phyloP scores from a whole-genome alignment of 2,113 vertebrate species.

The Ciconia maguari region DNA sequence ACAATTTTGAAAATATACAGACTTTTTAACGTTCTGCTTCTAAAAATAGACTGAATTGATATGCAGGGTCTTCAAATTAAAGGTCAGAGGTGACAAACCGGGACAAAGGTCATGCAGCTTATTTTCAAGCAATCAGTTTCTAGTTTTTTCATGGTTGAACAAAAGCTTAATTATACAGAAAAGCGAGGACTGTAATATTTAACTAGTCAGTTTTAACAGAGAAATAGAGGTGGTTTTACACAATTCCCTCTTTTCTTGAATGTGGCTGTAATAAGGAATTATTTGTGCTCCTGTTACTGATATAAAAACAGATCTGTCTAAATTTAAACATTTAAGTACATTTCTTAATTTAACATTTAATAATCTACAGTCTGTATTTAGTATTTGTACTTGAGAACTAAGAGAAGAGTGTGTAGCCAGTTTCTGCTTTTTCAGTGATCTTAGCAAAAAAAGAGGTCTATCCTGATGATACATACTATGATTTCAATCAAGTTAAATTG shows the following conservation, averaged over 20 bases:
- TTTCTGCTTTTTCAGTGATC: neutral
- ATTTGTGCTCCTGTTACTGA: neutral
- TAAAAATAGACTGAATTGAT: conserved; percentile 78
- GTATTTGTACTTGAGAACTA: neutral
- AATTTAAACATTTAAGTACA: neutral
- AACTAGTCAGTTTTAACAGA: conserved; percentile 28
- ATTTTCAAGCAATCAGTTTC: conserved; percentile 79
- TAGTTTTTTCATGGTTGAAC: conserved; percentile 71
- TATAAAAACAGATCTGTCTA: neutral
- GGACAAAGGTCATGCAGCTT: conserved; percentile 77
- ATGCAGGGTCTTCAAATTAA: conserved; percentile 77
- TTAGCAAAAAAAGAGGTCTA: neutral
- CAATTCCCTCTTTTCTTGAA: conserved; percentile 6
- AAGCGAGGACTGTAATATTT: conserved; percentile 52
- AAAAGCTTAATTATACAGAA: conserved; percentile 78
- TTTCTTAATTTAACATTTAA: neutral
- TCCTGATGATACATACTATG: neutral
- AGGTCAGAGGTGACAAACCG: conserved; percentile 80
- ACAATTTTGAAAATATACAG: conserved; percentile 11
- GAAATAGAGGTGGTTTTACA: neutral
- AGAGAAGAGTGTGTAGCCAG: neutral
- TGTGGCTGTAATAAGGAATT: neutral
- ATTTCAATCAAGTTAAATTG: neutral
- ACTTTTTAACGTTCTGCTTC: conserved; percentile 58
- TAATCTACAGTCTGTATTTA: neutral